Conservation (phyloP, 2,113 vertebrate genomes). For the Synodontis membranacea region DNA sequence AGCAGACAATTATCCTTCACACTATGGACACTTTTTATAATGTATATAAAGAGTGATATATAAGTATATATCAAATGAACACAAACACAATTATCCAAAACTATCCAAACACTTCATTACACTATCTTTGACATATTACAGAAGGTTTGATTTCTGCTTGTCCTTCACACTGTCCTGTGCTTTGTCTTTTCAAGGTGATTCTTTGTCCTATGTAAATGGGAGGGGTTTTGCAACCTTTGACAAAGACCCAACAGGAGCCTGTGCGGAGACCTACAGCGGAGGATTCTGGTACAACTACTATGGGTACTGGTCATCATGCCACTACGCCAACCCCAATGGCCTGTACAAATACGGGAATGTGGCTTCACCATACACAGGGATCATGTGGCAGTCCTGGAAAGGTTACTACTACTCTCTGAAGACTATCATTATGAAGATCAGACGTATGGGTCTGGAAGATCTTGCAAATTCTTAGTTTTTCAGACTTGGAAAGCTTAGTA, state of each 20-base stretch:
- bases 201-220: slow-evolving; percentile 61
- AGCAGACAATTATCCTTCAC: no score
- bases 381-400: slow-evolving; percentile 52
- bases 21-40: no score
- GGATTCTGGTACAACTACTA: slow-evolving; percentile 78
- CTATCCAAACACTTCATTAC: no score
- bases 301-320: no score
- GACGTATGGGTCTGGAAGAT: no score
- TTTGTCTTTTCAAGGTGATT: slow-evolving; percentile 73
- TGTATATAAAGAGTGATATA: no score
- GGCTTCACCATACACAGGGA: not conserved
- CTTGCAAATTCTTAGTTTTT: no score
- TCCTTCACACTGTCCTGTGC: not conserved
- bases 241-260: slow-evolving; percentile 75
- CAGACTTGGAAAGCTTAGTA: no score
- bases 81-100: no score
- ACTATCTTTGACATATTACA: no score
- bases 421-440: not conserved
- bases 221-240: slow-evolving; percentile 80
- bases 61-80: no score
- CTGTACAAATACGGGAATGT: slow-evolving; percentile 53
- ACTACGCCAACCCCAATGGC: slow-evolving; percentile 75
- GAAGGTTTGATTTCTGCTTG: not conserved
- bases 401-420: slow-evolving; percentile 47
- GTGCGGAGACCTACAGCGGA: slow-evolving; percentile 66